Percentiles rank a stretch among this genome's conserved stretches.
Conservation (phyloP, 1,140 invertebrate genomes). For the Chrysopa pallens region DNA sequence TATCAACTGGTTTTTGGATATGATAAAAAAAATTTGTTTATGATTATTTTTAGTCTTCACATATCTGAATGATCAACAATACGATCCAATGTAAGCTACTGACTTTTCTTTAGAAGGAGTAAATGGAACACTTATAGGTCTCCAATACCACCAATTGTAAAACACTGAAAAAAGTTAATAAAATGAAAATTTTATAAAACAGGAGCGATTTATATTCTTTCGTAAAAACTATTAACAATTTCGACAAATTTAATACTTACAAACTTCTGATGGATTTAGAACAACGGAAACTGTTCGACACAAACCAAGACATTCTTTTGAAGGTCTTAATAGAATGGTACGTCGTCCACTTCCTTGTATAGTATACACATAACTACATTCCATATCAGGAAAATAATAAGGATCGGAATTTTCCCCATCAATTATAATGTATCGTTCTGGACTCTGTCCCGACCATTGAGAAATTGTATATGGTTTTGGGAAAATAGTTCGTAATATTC, state of each 20-base stretch:
- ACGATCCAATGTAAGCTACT: slow-evolving; percentile 51
- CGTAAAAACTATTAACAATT: slow-evolving; percentile 2
- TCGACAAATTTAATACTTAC: slow-evolving; percentile 34
- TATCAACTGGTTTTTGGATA: no score
- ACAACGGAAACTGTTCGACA: slow-evolving; percentile 43
- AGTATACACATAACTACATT: slow-evolving; percentile 56
- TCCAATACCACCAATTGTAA: slow-evolving; percentile 75
- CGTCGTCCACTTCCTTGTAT: slow-evolving; percentile 43
- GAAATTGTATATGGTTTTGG: slow-evolving; percentile 38
- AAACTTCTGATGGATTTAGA: slow-evolving; percentile 41
- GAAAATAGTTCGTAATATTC: slow-evolving; percentile 43
- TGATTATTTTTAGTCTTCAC: no score
- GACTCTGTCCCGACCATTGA: slow-evolving; percentile 41
- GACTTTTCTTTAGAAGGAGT: slow-evolving; percentile 33
- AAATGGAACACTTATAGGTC: slow-evolving; percentile 41
- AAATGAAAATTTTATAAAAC: slow-evolving; percentile 7
- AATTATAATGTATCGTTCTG: slow-evolving; percentile 51
- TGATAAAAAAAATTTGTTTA: no score
- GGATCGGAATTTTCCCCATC: slow-evolving; percentile 37
- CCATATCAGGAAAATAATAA: slow-evolving; percentile 48
- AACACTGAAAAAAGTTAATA: slow-evolving; percentile 34
- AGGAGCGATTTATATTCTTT: background rate
- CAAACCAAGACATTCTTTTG: slow-evolving; percentile 40
- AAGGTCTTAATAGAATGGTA: slow-evolving; percentile 41
- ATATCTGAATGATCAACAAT: slow-evolving; percentile 43